phyloP scores from a whole-genome alignment of 2,888 invertebrate genomes.

The Ariolimax columbianus region DNA sequence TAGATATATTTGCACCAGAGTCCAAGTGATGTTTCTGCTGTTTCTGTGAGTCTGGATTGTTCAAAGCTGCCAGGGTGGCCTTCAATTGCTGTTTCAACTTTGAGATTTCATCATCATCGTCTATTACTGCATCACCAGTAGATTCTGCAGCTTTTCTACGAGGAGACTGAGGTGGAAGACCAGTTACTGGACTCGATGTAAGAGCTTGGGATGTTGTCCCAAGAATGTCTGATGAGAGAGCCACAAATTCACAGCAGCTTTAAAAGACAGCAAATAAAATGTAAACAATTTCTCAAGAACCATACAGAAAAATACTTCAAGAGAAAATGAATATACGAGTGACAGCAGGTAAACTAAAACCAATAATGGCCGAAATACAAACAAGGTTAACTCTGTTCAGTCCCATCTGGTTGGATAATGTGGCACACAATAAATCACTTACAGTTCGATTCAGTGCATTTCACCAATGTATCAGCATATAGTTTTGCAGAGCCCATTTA shows the following conservation, averaged over 20 bases:
- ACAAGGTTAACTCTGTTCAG: too few relatives aligned
- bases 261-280: too few relatives aligned
- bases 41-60: neutral
- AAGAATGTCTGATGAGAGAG: constrained; percentile 15
- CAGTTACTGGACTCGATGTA: constrained; percentile 2
- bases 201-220: constrained; percentile 1
- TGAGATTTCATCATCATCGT: constrained; percentile 36
- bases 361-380: too few relatives aligned
- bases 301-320: too few relatives aligned
- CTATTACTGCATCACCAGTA: neutral
- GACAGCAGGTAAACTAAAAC: too few relatives aligned
- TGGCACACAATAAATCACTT: too few relatives aligned
- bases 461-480: too few relatives aligned
- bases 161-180: constrained; percentile 50
- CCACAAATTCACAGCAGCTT: neutral
- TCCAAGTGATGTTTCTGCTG: constrained; percentile 1
- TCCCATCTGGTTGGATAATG: too few relatives aligned
- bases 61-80: constrained; percentile 33
- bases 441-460: too few relatives aligned
- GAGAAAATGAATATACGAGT: too few relatives aligned
- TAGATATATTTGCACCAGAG: constrained; percentile 10
- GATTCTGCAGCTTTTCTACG: constrained; percentile 17
- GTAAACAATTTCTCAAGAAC: too few relatives aligned
- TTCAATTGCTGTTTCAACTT: constrained; percentile 43
- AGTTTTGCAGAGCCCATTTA: too few relatives aligned